Evolutionary conservation across 1,140 invertebrate genomes (phyloP), one percentile per base, ranked within the genome.

Genomic region (Tetragonula clypearis): DNA sequence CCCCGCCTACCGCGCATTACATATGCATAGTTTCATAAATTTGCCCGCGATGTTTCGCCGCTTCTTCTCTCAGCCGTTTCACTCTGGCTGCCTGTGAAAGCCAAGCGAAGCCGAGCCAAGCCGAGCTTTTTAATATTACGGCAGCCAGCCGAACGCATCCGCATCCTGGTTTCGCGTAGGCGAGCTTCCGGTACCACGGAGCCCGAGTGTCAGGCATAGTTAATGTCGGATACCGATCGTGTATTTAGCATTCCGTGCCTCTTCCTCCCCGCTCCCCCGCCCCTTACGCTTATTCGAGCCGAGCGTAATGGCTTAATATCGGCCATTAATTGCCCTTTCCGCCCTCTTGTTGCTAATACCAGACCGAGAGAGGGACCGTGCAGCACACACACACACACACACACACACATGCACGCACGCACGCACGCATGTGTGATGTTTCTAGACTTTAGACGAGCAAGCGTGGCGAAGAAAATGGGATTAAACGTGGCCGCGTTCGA

Each of bases 21-120:
- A 89, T 92, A 92, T 92, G 91, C 91, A 92, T 92, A 89, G 92
- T 91, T 92, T 92, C 90, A 90, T 92, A 92, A 92, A 92, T 92
- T 90, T 85, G 71, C 79, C 35, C 75, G 69, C 73, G 68, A 79
- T 88, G 82, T 17, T 30, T 79, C 74, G 87, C 68, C 6, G 35
- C 35, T 88, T 81, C 86, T 87, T 84, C 86, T 65, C 69, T 49
- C 30, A 30, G 41, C 2, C 23, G 11, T 55, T n/a, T 58, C 66
- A 21, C 53, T 23, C 85, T 21, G 74, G 58, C 41, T 71, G 66
- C 21, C 74, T 72, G 72, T 79, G 87, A 88, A 88, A 88, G 55
- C 74, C 66, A 30, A 23, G 81, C 85, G 83, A 66, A 69, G n/a
- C 77, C 41, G 8, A 49, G 83, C 79, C 82, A 23, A 41, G 41